A percentile compares a stretch with the other conserved stretches of the same genome.
Evolutionary conservation across 2,113 vertebrate genomes (phyloP).

Genomic region (Solenodon paradoxus): DNA sequence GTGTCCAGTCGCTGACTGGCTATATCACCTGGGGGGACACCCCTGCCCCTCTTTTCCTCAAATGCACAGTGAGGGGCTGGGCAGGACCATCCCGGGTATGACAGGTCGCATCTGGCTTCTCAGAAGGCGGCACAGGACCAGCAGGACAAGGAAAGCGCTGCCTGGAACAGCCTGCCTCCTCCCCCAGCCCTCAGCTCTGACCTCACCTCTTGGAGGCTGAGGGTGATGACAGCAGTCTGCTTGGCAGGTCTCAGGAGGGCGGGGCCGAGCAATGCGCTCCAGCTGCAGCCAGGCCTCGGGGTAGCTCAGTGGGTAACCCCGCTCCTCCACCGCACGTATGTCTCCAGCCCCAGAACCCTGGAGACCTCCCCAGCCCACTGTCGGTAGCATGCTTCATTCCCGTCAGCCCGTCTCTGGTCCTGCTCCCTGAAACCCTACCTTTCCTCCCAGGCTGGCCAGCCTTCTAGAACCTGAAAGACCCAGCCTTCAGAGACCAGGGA

Average conservation of each 20-base stretch:
- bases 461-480: background rate
- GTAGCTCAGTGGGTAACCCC: background rate
- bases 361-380: background rate
- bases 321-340: background rate
- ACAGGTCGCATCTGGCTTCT: background rate
- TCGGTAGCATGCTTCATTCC: background rate
- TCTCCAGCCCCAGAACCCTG: background rate
- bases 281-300: background rate
- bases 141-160: background rate
- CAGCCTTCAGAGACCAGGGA: background rate
- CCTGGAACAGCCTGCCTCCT: background rate
- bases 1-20: background rate
- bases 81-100: background rate
- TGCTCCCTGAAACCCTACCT: background rate
- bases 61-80: background rate
- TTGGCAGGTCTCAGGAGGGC: background rate
- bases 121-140: background rate
- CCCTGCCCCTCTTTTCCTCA: background rate
- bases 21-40: background rate
- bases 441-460: background rate
- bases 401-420: background rate
- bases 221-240: constrained; percentile 46
- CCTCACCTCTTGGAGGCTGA: constrained; percentile 51
- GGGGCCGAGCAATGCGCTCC: background rate
- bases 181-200: constrained; percentile 29